Evolutionary conservation across 2,888 invertebrate genomes (phyloP), one percentile per base, ranked within the genome.

Genomic region (Macaria liturata): DNA sequence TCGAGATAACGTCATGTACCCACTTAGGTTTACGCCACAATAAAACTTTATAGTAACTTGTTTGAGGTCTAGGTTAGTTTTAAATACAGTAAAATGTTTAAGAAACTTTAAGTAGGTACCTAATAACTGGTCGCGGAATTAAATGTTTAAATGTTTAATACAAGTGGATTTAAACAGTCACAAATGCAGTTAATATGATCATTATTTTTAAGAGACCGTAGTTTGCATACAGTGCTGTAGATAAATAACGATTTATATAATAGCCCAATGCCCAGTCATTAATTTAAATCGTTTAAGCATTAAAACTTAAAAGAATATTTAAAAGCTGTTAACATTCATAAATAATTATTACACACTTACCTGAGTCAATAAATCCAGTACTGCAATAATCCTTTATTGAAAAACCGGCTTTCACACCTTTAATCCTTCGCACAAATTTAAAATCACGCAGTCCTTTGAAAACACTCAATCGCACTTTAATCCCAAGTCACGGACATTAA

Each of bases 361-460:
- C 64, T 57, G 43, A 54, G 54, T 55, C 47, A 54, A 47, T 9
- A 64, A 61, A 63, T 68, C 65, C 64, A 62, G 57, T 9, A 9
- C 62, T 61, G 66, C 68, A 69, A 66, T 42, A 63, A 65, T 70
- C 69, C 70, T 68, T 68, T 62, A 58, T 61, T 64, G 59, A 59
- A 48, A 64, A 62, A 62, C 47, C 46, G 49, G 54, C 65, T 64
- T 78, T 78, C 65, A 77, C 77, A 78, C 78, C 67, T 70, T 67
- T 75, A 77, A 83, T 81, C 83, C 80, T 71, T 70, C 64, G 66
- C 75, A 74, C 65, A 65, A 62, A 65, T 65, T 70, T 67, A 65
- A 62, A 68, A 75, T 70, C 77, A 80, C 78, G 74, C 67, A 70
- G 59, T 52, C 59, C 49, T 54, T 34, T 39, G 32, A 42, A 44